A percentile compares a stretch with the other conserved stretches of the same genome.
phyloP scores from a whole-genome alignment of 2,113 vertebrate species.

The Narcine bancroftii region DNA sequence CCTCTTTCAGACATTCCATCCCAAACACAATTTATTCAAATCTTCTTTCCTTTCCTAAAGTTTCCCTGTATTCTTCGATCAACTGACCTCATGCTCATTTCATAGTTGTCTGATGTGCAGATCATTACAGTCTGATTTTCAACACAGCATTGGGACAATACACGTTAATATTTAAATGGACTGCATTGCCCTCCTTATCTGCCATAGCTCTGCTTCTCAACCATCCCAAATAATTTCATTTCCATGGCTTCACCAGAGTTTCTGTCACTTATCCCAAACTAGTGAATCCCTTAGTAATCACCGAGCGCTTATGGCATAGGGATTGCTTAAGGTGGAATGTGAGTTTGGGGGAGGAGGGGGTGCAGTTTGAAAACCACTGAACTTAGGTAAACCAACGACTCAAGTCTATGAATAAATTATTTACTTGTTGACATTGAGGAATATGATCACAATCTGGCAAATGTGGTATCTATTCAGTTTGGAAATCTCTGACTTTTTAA shows the following conservation, averaged over 20 bases:
- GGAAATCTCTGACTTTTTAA: constrained; percentile 45
- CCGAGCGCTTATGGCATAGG: too few species aligned
- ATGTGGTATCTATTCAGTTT: constrained; percentile 38
- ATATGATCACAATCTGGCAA: constrained; percentile 42
- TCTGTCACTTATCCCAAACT: not conserved
- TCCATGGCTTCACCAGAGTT: not conserved
- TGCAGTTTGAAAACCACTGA: not conserved
- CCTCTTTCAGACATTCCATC: too few species aligned
- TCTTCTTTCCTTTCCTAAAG: not conserved
- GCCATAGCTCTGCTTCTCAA: not conserved
- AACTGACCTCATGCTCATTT: not conserved
- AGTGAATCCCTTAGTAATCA: not conserved
- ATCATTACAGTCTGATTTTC: not conserved
- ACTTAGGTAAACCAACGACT: constrained; percentile 49
- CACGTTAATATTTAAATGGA: not conserved
- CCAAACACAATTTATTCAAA: not conserved
- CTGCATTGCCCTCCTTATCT: not conserved
- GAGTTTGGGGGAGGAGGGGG: too few species aligned
- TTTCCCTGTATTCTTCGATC: not conserved
- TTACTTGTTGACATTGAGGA: constrained; percentile 45
- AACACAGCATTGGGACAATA: not conserved
- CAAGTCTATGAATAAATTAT: constrained; percentile 50
- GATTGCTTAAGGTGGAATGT: too few species aligned
- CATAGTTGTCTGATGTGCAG: not conserved
- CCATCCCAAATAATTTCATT: not conserved